Evolutionary conservation across 2,113 vertebrate genomes (phyloP), one percentile per base, ranked within the genome.

Genomic region (Alligator sinensis): DNA sequence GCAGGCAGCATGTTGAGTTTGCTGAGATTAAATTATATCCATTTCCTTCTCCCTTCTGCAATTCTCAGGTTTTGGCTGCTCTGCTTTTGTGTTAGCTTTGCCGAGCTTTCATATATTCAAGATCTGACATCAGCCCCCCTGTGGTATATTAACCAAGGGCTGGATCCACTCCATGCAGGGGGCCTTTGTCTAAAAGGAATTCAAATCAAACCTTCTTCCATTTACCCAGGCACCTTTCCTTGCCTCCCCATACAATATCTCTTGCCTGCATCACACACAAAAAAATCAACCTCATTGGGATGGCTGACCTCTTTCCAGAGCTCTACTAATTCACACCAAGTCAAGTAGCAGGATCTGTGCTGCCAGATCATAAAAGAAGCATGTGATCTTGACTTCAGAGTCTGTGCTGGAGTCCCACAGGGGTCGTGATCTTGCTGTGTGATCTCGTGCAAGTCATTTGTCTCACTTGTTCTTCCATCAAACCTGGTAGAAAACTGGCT

Each of bases 371-470:
- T 10, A 7, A 30, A 25, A 77, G 76, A 4, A 86, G 1, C 92
- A 72, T 1, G 30, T 79, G 90, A 11, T 13, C 58, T 16, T 4
- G 28, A 34, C 91, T 77, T 80, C 66, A 62, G 81, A 84, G 84
- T 18, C 68, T 19, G 77, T 88, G 92, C 30, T 92, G 86, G 12
- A 96, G 84, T 89, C 83, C 75, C 74, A 30, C 86, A 82, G 47
- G 95, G 91, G 90, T 93, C 95, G 89, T 0, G 22, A 34, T 30
- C 88, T 57, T 58, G 30, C 84, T 79, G 18, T 5, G 47, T 79
- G 90, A 95, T 91, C 94, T 94, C 95, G 94, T 92, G 57, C 38
- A 62, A 84, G 14, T 2, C 78, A 17, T 86, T 80, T 80, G 14
- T 91, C 96, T 84, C 74, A 90, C 90, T 87, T 89, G 80, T 76